A percentile compares a stretch with the other conserved stretches of the same genome.
Evolutionary conservation across 2,888 invertebrate species (phyloP).

Genomic region (Meiosimyza decipiens): DNA sequence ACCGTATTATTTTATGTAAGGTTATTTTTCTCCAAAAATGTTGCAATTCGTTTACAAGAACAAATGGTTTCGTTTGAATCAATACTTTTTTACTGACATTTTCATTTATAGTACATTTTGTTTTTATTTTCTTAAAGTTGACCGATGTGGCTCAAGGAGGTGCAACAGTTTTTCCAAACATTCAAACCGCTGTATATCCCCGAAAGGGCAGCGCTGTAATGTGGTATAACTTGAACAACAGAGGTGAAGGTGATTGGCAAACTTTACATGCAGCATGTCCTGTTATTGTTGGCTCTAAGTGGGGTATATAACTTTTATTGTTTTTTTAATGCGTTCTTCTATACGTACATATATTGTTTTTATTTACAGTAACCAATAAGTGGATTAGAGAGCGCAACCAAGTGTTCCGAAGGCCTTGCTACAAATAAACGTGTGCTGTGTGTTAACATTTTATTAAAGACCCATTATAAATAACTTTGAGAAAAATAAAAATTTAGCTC

Average conservation of each 20-base stretch:
- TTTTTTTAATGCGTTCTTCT: background rate
- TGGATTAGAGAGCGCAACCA: conserved; percentile 88
- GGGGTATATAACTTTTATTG: conserved; percentile 36
- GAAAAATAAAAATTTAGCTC: too few species aligned
- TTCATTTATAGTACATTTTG: background rate
- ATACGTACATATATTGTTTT: background rate
- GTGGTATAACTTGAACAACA: conserved; percentile 44
- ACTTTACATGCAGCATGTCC: conserved; percentile 45
- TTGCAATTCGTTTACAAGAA: too few species aligned
- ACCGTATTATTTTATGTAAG: conserved; percentile 96
- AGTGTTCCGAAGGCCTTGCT: conserved; percentile 74
- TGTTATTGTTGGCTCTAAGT: conserved; percentile 45
- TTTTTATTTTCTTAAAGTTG: conserved; percentile 74
- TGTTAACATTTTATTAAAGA: too few species aligned
- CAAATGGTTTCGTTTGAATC: too few species aligned
- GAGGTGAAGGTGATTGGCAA: conserved; percentile 38
- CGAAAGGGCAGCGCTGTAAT: conserved; percentile 71
- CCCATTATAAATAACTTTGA: too few species aligned
- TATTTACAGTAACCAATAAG: conserved; percentile 76
- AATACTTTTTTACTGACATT: too few species aligned
- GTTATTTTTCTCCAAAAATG: conserved; percentile 49
- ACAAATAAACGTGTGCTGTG: background rate
- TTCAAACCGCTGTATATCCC: conserved; percentile 86
- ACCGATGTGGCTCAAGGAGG: conserved; percentile 94
- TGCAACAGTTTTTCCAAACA: conserved; percentile 91